Conservation (phyloP, 2,797 vertebrate genomes). For the Triplophysa bombifrons region DNA sequence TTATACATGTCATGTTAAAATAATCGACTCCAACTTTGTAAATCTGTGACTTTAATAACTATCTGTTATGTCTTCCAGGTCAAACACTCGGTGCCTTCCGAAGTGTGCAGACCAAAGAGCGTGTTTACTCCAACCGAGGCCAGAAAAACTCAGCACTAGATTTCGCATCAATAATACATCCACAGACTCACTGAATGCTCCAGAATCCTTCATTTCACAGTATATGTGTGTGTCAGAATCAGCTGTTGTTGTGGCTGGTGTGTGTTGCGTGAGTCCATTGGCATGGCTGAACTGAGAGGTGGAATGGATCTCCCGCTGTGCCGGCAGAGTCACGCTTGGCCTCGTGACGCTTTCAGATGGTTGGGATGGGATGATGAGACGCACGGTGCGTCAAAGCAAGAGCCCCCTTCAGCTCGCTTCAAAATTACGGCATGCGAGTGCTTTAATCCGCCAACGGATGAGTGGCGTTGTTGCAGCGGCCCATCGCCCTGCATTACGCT, state of each 20-base stretch:
- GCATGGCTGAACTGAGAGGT: conserved; percentile 62
- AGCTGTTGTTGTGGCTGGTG: conserved; percentile 39
- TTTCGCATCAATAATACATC: conserved; percentile 17
- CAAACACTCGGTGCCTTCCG: not conserved
- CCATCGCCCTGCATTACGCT: conserved; percentile 61
- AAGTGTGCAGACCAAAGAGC: not conserved
- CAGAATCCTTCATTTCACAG: not conserved
- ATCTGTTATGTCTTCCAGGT: not conserved
- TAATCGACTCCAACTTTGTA: too few relatives aligned
- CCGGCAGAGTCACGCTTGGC: conserved; percentile 62
- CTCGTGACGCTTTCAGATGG: conserved; percentile 71
- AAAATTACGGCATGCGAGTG: conserved; percentile 64
- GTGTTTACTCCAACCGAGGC: conserved; percentile 13
- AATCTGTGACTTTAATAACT: not conserved
- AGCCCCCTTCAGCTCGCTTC: conserved; percentile 65
- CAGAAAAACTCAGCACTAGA: not conserved
- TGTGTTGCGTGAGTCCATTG: conserved; percentile 52
- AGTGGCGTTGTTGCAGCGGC: conserved; percentile 59
- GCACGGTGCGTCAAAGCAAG: conserved; percentile 54
- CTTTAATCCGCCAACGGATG: conserved; percentile 76
- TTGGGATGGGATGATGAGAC: conserved; percentile 44
- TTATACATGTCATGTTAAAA: too few relatives aligned
- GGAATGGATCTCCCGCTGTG: conserved; percentile 63
- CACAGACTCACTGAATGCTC: conserved; percentile 13
- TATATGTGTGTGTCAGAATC: conserved; percentile 18